Percentiles rank a stretch among this genome's conserved stretches.
Conservation (phyloP, 2,888 invertebrate species). For the Diplolepis rosae region DNA sequence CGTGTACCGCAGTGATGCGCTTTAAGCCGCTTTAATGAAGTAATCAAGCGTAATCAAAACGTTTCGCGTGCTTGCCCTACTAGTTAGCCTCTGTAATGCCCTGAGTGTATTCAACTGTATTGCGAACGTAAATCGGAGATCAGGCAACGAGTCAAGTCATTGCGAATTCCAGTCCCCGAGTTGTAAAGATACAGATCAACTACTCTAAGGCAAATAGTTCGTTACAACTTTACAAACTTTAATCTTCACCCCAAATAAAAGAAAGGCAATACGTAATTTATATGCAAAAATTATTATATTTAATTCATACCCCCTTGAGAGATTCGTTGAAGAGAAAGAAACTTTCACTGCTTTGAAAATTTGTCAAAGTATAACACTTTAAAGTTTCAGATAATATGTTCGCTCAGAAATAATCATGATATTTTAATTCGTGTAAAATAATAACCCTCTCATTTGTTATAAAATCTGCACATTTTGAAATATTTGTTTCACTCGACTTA, state of each 20-base stretch:
- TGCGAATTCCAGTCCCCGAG: background rate
- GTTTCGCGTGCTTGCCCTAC: conserved; percentile 25
- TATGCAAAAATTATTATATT: conserved; percentile 7
- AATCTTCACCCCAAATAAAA: background rate
- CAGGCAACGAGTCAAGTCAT: conserved; percentile 26
- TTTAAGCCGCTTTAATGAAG: conserved; percentile 30
- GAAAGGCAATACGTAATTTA: conserved; percentile 3
- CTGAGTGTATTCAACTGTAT: conserved; percentile 27
- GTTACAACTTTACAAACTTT: background rate
- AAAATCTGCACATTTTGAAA: too few relatives aligned
- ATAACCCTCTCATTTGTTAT: too few relatives aligned
- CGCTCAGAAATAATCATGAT: too few relatives aligned
- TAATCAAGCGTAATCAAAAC: conserved; percentile 31
- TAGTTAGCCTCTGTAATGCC: conserved; percentile 27
- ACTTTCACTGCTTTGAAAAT: background rate
- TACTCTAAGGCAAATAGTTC: background rate
- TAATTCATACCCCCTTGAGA: background rate
- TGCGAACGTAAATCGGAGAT: conserved; percentile 21
- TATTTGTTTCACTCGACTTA: too few relatives aligned
- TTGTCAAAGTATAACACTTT: too few relatives aligned
- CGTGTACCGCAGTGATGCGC: conserved; percentile 23
- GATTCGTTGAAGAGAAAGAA: background rate
- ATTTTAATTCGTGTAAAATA: too few relatives aligned
- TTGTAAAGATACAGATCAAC: background rate
- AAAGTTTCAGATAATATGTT: too few relatives aligned